Base-by-base conservation (phyloP, 1,140 invertebrate genomes). In the Drosophila kurseongensis region DNA sequence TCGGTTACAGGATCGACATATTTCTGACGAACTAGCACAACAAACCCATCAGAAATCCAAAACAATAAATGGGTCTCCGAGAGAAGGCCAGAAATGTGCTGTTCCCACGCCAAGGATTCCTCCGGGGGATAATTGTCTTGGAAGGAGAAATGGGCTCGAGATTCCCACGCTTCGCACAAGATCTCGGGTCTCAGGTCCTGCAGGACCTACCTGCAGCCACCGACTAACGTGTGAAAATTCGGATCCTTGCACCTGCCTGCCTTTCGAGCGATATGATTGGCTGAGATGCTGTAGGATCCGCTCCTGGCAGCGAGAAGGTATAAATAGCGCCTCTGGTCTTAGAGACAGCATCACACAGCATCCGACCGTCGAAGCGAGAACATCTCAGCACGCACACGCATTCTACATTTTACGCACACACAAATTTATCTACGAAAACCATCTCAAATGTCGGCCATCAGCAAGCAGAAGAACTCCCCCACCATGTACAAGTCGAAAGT, bases 401-500 rank as follows among this genome's bases (percentile, higher is more conserved):
- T 60, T 36, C 40, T 32, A 50, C 56, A 58, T 9, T 50, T 13
- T 16, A 45, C 62, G 14, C 13, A 51, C 29, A 14, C 29, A 51
- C n/a, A 36, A 54, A 66, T 51, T 7, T 44, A 48, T 44, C 47
- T 51, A 61, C 54, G 36, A 65, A 51, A 45, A 55, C 29, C 50
- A 40, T 42, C 68, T 23, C 38, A 56, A 82, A 86, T 82, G 72
- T 72, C 83, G 41, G 58, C 73, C 41, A 69, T 80, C n/a, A 89
- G 66, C 52, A 80, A 80, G 41, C 76, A 80, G 40, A 58, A 89
- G 18, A 75, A 60, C 50, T 71, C 42, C 60, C 82, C 62, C 67
- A 84, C 47, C 63, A 78, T 80, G 18, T 84, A 91, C 73, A 91
- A 91, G 52, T 91, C 86, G 10, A 91, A 91, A 50, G 90, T 91